These are phyloP conservation scores for Leucophenga montana DNA, from an alignment of 2,888 invertebrate species.

Conservation along the genomic window DNA sequence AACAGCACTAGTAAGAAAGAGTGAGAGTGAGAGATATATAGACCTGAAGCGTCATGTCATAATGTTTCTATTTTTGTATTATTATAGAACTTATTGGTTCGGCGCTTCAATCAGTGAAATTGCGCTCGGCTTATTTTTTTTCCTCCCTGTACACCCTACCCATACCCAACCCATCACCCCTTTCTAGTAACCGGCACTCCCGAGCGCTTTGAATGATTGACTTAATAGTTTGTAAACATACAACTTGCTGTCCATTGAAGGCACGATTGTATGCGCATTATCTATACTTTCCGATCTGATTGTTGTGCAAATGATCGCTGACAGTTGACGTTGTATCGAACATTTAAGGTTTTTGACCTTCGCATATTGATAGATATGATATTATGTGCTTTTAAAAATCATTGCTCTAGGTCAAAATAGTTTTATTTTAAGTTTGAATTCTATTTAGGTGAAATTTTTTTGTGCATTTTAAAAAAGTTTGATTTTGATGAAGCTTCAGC, in stretches of 20 bases:
- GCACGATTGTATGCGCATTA: slow-evolving; percentile 41
- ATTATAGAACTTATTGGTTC: slow-evolving; percentile 24
- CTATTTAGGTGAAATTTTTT: too few relatives aligned
- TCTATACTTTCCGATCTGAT: slow-evolving; percentile 35
- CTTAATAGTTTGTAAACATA: slow-evolving; percentile 20
- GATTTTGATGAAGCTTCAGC: too few relatives aligned
- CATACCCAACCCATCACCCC: not conserved
- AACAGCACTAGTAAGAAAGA: not conserved
- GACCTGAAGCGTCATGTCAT: not conserved
- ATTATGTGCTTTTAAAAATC: too few relatives aligned
- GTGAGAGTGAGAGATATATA: not conserved
- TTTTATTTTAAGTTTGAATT: too few relatives aligned
- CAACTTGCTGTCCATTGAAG: slow-evolving; percentile 24
- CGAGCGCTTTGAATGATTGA: not conserved
- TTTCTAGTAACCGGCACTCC: not conserved
- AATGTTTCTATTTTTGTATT: slow-evolving; percentile 20
- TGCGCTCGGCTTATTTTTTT: not conserved
- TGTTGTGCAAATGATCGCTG: slow-evolving; percentile 12
- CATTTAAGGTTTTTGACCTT: slow-evolving; percentile 8
- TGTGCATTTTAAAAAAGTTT: too few relatives aligned
- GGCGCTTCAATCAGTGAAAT: slow-evolving; percentile 26
- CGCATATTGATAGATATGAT: not conserved
- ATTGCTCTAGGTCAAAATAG: too few relatives aligned
- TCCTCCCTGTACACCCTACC: not conserved
- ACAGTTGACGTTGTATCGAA: not conserved